A percentile compares a stretch with the other conserved stretches of the same genome.
Conservation (phyloP, 2,113 vertebrate species). For the Notothenia coriiceps region DNA sequence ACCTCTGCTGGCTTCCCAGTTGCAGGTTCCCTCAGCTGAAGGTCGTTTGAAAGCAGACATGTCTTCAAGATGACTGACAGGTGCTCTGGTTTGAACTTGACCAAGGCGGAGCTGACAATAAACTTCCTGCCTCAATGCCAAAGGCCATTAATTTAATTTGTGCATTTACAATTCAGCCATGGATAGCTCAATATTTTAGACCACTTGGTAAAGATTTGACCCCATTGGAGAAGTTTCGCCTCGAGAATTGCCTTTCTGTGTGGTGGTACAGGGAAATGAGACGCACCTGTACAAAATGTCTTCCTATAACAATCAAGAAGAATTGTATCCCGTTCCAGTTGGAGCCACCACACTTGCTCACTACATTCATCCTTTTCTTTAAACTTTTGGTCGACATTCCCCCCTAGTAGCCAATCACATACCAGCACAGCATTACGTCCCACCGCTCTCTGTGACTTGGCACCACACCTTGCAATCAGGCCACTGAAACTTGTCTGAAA, state of each 20-base stretch:
- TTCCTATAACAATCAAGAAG: background rate
- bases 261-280: background rate
- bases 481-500: constrained; percentile 50
- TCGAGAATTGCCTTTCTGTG: background rate
- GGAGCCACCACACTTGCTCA: background rate
- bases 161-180: background rate
- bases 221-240: background rate
- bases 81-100: constrained; percentile 33
- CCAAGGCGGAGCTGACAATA: background rate
- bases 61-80: constrained; percentile 23
- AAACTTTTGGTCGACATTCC: constrained; percentile 16
- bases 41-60: constrained; percentile 35
- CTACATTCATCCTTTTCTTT: background rate
- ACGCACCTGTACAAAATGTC: background rate
- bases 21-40: constrained; percentile 16
- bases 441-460: constrained; percentile 42
- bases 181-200: background rate
- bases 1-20: background rate
- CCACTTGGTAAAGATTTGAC: background rate
- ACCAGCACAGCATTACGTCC: background rate
- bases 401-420: constrained; percentile 32
- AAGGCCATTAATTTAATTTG: background rate
- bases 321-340: background rate
- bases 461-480: constrained; percentile 55
- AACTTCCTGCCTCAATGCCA: constrained; percentile 16